Evolutionary conservation across 2,797 vertebrate species (phyloP).

Genomic region (Thamnophis elegans): DNA sequence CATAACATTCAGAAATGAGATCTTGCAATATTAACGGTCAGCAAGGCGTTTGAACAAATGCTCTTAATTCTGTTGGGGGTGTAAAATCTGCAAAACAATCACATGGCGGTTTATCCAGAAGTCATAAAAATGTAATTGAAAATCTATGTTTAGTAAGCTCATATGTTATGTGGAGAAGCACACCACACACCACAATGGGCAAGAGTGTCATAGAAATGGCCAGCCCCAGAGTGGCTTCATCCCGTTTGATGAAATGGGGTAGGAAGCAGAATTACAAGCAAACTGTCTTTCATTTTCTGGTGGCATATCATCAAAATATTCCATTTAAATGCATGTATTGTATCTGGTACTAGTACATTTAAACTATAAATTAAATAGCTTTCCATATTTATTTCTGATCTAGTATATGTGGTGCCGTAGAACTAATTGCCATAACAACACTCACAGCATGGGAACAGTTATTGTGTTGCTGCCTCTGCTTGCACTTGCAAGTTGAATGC

Average conservation of each 20-base stretch:
- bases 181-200: not conserved
- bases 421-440: not conserved
- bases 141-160: conserved; percentile 19
- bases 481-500: not conserved
- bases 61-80: conserved; percentile 54
- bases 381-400: not conserved
- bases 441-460: not conserved
- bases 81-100: conserved; percentile 46
- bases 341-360: not conserved
- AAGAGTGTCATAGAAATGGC: not conserved
- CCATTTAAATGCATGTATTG: not conserved
- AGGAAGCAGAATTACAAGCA: not conserved
- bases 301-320: not conserved
- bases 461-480: not conserved
- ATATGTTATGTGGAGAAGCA: not conserved
- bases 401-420: not conserved
- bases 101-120: conserved; percentile 55
- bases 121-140: conserved; percentile 65
- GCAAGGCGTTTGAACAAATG: conserved; percentile 49
- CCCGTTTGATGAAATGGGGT: not conserved
- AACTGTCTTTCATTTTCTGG: not conserved
- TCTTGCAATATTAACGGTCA: conserved; percentile 60
- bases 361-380: not conserved
- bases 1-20: conserved; percentile 60
- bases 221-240: not conserved